Percentiles rank a stretch among this genome's conserved stretches.
Evolutionary conservation across 2,888 invertebrate genomes (phyloP).

Genomic region (Oasisia sp.): DNA sequence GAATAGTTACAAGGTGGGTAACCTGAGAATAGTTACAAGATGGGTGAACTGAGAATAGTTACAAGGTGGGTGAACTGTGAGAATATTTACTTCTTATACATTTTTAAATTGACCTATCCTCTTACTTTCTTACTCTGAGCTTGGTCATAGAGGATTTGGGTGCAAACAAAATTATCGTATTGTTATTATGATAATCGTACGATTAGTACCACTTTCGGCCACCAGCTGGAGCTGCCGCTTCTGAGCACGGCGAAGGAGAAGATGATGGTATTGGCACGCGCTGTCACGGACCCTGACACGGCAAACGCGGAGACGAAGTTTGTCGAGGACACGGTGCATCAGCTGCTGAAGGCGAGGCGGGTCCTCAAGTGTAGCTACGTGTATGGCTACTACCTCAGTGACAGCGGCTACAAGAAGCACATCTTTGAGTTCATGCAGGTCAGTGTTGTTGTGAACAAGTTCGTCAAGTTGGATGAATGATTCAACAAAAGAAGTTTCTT

Average conservation of each 20-base stretch:
- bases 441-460: conserved; percentile 31
- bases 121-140: no score
- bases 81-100: conserved; percentile 68
- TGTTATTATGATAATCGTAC: not conserved
- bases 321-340: conserved; percentile 75
- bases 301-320: conserved; percentile 67
- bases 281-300: conserved; percentile 63
- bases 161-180: no score
- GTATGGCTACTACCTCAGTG: conserved; percentile 76
- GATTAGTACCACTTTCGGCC: conserved; percentile 32
- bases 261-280: conserved; percentile 73
- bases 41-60: no score
- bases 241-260: conserved; percentile 72
- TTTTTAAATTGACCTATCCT: no score
- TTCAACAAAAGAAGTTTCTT: no score
- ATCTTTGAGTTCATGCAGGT: conserved; percentile 79
- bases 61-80: conserved; percentile 63
- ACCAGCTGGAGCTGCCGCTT: conserved; percentile 73
- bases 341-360: conserved; percentile 73
- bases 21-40: no score
- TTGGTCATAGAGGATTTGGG: no score
- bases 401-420: conserved; percentile 73
- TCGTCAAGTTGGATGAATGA: no score
- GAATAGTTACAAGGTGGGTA: conserved; percentile 54
- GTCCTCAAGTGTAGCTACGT: conserved; percentile 76